These are phyloP conservation scores for Alcis repandata DNA, from an alignment of 2,888 invertebrate genomes.

Conservation along the genomic window DNA sequence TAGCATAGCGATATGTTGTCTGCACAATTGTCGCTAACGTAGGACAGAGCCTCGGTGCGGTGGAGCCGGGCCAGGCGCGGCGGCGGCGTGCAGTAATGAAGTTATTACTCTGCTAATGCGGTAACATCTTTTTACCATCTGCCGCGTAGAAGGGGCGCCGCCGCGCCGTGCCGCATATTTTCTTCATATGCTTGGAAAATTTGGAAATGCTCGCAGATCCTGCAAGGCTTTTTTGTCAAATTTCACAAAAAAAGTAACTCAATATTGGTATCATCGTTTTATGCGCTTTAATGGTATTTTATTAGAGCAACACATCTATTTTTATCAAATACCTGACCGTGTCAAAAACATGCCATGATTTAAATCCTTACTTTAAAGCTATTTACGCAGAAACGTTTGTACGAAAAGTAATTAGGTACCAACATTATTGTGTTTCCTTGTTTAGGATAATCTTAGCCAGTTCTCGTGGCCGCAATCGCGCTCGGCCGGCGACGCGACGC, in stretches of 20 bases:
- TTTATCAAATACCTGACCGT: no score
- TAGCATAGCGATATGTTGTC: neutral
- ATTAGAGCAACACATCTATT: no score
- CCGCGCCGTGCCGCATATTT: no score
- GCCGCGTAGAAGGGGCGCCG: slow-evolving; percentile 2
- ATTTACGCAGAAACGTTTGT: neutral
- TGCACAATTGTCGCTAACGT: neutral
- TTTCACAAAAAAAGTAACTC: neutral
- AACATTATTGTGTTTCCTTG: slow-evolving; percentile 7
- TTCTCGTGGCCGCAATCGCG: slow-evolving; percentile 4
- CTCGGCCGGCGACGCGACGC: neutral
- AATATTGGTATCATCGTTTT: no score
- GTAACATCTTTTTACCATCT: slow-evolving; percentile 24
- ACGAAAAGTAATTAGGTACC: neutral
- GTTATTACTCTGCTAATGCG: slow-evolving; percentile 21
- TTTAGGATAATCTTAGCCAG: slow-evolving; percentile 7
- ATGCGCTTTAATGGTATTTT: no score
- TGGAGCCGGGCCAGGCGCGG: neutral
- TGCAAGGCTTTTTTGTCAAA: neutral
- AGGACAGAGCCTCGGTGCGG: neutral
- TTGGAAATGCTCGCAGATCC: neutral
- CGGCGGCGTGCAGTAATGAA: slow-evolving; percentile 21
- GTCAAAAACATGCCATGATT: no score
- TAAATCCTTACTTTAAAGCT: neutral
- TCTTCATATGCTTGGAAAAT: neutral